phyloP scores from a whole-genome alignment of 2,113 vertebrate genomes.

The Tichodroma muraria region DNA sequence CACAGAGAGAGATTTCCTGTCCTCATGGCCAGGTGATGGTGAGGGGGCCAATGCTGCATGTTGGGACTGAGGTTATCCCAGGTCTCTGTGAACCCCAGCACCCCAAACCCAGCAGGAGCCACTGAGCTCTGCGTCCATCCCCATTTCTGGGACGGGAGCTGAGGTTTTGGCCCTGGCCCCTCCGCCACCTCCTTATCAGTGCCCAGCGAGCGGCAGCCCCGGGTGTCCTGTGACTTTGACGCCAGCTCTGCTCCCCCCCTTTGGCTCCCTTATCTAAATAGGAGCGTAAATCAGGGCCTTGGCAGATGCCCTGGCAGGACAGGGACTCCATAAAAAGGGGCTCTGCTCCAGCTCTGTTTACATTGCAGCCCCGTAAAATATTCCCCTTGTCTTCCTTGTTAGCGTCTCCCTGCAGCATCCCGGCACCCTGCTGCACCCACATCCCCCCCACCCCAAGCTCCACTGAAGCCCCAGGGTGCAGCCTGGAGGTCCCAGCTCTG shows the following conservation, averaged over 20 bases:
- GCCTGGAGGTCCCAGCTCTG: no score
- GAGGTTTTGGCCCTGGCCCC: neutral
- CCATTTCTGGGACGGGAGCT: neutral
- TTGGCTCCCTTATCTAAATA: conserved; percentile 91
- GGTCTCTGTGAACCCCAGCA: neutral
- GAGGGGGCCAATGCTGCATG: neutral
- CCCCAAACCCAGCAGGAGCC: neutral
- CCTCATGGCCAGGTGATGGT: fast-evolving
- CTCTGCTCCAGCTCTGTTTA: conserved; percentile 83
- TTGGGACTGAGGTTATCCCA: neutral
- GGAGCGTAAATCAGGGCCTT: conserved; percentile 85
- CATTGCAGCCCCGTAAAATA: conserved; percentile 78
- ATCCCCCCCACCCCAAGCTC: neutral
- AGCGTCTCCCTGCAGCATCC: conserved; percentile 67
- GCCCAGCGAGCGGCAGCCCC: conserved; percentile 69
- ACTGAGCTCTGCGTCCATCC: neutral
- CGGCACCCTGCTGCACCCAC: neutral
- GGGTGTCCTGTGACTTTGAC: conserved; percentile 83
- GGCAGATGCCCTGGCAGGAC: conserved; percentile 81
- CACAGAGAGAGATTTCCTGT: neutral
- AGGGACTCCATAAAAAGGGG: conserved; percentile 90
- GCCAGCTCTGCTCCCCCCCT: conserved; percentile 79
- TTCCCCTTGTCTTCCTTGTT: conserved; percentile 77
- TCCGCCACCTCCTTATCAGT: conserved; percentile 58
- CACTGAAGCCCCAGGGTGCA: neutral